These are phyloP conservation scores for Syritta pipiens DNA, from an alignment of 2,888 invertebrate species.

Conservation along the genomic window DNA sequence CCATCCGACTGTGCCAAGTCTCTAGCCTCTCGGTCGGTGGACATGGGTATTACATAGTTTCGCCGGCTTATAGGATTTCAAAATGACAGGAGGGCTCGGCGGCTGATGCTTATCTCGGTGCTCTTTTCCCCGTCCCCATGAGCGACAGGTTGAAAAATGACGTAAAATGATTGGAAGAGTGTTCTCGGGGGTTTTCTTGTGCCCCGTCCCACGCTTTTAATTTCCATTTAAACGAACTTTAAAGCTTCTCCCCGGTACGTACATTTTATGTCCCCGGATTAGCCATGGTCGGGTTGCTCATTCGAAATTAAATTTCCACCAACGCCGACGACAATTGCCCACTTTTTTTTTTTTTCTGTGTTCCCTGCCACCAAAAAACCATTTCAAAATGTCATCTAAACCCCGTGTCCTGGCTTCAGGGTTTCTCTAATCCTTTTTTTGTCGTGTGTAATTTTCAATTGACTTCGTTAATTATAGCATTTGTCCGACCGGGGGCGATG, in stretches of 20 bases:
- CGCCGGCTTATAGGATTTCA: constrained; percentile 53
- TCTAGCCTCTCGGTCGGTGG: constrained; percentile 20
- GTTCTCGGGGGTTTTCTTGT: constrained; percentile 15
- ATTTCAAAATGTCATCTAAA: constrained; percentile 36
- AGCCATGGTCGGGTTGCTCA: constrained; percentile 52
- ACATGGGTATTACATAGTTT: constrained; percentile 56
- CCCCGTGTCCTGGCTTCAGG: constrained; percentile 20
- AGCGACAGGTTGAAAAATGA: constrained; percentile 68
- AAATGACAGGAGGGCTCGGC: constrained; percentile 29
- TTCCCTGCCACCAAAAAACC: constrained; percentile 25
- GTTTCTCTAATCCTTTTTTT: constrained; percentile 44
- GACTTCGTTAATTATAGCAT: constrained; percentile 64
- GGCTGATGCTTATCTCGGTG: constrained; percentile 4
- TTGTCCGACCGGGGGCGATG: constrained; percentile 43
- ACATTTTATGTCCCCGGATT: constrained; percentile 45
- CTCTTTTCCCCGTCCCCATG: not conserved
- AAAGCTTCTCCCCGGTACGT: not conserved
- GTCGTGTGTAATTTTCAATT: constrained; percentile 59
- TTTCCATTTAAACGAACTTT: constrained; percentile 44
- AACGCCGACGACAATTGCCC: not conserved
- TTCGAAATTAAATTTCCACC: constrained; percentile 63
- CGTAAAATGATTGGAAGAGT: constrained; percentile 59
- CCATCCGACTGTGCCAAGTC: constrained; percentile 4
- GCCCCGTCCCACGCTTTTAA: too few species aligned
- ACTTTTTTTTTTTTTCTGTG: not conserved